Percentiles rank a stretch among this genome's conserved stretches.
Conservation (phyloP, 2,113 vertebrate species). For the Caretta caretta region DNA sequence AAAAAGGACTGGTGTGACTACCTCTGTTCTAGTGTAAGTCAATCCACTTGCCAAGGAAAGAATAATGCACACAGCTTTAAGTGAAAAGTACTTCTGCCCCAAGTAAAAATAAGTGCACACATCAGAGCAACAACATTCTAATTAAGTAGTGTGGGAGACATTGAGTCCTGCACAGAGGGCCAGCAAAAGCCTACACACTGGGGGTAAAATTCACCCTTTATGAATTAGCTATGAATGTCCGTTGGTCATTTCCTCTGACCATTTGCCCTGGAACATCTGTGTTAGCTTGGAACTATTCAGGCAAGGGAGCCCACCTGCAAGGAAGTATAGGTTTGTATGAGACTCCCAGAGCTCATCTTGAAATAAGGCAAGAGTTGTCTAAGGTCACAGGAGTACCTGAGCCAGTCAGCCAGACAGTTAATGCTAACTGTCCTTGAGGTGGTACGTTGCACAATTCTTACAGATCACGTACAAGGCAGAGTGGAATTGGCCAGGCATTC, state of each 20-base stretch:
- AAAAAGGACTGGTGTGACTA: neutral
- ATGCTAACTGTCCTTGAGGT: neutral
- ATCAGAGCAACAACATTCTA: neutral
- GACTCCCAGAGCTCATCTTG: neutral
- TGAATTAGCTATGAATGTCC: neutral
- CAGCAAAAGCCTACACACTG: neutral
- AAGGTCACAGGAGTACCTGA: neutral
- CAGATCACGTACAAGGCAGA: neutral
- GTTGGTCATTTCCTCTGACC: neutral
- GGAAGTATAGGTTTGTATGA: neutral
- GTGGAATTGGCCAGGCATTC: neutral
- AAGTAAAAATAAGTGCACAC: neutral
- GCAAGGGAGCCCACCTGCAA: neutral
- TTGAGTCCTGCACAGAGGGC: neutral
- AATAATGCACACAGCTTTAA: neutral
- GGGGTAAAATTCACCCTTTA: neutral
- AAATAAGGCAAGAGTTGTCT: neutral
- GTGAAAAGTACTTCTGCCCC: neutral
- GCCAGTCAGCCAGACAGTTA: neutral
- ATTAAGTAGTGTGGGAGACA: neutral
- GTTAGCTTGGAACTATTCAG: neutral
- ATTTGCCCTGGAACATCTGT: neutral
- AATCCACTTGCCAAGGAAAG: neutral
- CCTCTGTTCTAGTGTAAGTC: neutral
- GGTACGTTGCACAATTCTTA: too few species aligned